Base-by-base conservation (phyloP, 92 coral and sea anemone genomes). In the Pocillopora grandis region DNA sequence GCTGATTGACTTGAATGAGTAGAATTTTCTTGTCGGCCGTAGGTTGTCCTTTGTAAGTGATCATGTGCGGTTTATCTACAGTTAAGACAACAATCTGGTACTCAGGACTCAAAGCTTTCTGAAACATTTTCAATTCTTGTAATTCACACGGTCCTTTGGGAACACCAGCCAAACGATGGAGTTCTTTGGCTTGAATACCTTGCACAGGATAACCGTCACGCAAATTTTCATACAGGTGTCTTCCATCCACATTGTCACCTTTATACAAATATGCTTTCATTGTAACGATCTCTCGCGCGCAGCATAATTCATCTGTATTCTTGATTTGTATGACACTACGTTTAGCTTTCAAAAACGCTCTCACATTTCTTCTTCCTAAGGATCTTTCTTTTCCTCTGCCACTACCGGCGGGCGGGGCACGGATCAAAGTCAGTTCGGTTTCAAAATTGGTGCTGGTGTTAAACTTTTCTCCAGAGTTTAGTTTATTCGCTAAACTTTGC, bases 271-370 rank as follows among this genome's bases (percentile, higher is more conserved):
- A 13, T 23, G 85, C 89, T 12, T 33, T 79, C 52, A 82, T 82
- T 16, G 76, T 76, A 17, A 72, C 80, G 21, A 82, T 15, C 2
- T 80, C 86, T 17, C 86, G 27, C n/a, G 86, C 86, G 61, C 78
- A 86, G 49, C 78, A 78, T 13, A 78, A 2, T 12, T 68, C 72
- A n/a, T 78, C 84, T 15, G 59, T 58, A 48, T 86, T 86, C 35
- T 66, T 77, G 19, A 85, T 85, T 10, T 52, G 2, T 48, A 84
- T 42, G n/a, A 75, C 37, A 10, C 16, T 73, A 5, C 19, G 31
- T 64, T 84, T 84, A 5, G n/a, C 33, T 21, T 33, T 20, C 66
- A 31, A 18, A 13, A 69, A 31, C 13, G 10, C 35, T 10, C 35
- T 17, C 35, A 74, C 60, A 20, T 20, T 20, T 74, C 16, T 27